Evolutionary conservation across 2,888 invertebrate genomes (phyloP).

Genomic region (Erpobdella octoculata): DNA sequence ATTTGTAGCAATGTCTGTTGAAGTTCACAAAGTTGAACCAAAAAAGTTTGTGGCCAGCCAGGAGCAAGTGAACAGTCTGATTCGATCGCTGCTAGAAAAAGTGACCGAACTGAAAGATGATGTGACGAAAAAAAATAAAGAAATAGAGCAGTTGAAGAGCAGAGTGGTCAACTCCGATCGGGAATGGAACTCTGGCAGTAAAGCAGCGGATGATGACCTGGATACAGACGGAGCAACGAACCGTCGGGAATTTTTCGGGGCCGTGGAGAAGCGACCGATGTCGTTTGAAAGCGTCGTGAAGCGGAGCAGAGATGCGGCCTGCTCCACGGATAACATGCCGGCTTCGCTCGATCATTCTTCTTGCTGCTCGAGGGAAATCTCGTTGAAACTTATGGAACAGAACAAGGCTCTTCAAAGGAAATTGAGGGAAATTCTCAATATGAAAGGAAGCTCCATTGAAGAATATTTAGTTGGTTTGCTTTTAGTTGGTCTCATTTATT

Average conservation of each 20-base stretch:
- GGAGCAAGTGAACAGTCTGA: too few relatives aligned
- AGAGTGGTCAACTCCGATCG: not conserved
- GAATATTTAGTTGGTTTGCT: not conserved
- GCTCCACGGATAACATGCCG: too few relatives aligned
- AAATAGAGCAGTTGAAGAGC: too few relatives aligned
- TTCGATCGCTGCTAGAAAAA: too few relatives aligned
- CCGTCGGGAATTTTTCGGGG: not conserved
- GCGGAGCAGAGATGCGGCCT: too few relatives aligned
- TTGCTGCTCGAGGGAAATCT: not conserved
- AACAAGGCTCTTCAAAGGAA: not conserved
- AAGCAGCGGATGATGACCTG: not conserved
- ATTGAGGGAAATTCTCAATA: not conserved
- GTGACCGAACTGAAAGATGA: too few relatives aligned
- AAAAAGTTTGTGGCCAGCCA: too few relatives aligned
- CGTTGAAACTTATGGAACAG: slow-evolving; percentile 1
- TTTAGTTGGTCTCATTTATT: not conserved
- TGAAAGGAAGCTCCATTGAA: not conserved
- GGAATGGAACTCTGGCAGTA: not conserved
- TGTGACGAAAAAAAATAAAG: too few relatives aligned
- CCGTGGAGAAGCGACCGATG: not conserved
- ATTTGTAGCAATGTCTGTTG: too few relatives aligned
- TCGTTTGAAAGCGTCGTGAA: too few relatives aligned
- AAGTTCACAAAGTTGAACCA: too few relatives aligned
- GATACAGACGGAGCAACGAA: not conserved
- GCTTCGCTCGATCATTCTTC: not conserved